phyloP scores from a whole-genome alignment of 1,140 invertebrate species.

The Drosophila guanche region DNA sequence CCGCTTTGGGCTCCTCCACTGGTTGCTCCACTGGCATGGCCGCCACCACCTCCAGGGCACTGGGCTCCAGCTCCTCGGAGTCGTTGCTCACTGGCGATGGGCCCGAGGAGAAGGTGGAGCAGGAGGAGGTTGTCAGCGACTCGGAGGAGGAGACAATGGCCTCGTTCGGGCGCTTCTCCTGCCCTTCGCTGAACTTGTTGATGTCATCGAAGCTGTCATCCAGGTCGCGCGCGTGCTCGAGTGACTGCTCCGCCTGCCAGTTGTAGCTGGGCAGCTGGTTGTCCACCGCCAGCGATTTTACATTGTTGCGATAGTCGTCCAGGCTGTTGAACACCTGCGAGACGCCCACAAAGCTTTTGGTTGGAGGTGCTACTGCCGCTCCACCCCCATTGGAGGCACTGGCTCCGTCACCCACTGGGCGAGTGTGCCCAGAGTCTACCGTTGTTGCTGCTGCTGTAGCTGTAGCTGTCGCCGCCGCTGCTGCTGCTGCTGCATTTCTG shows the following conservation, averaged over 20 bases:
- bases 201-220: slow-evolving; percentile 53
- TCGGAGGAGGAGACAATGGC: slow-evolving; percentile 59
- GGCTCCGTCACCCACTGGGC: slow-evolving; percentile 50
- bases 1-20: neutral
- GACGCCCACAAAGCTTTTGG: slow-evolving; percentile 74
- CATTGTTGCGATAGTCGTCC: slow-evolving; percentile 86
- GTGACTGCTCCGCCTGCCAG: slow-evolving; percentile 25
- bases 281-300: slow-evolving; percentile 72
- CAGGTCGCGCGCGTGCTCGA: neutral
- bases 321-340: slow-evolving; percentile 86
- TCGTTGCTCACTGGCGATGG: slow-evolving; percentile 70
- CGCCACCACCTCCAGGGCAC: slow-evolving; percentile 19
- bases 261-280: slow-evolving; percentile 47
- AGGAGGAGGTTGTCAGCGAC: slow-evolving; percentile 79
- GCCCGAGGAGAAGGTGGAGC: slow-evolving; percentile 80
- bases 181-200: slow-evolving; percentile 66
- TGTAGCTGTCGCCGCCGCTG: slow-evolving; percentile 82
- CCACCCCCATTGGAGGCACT: slow-evolving; percentile 19
- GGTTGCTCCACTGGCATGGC: neutral
- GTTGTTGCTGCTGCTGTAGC: slow-evolving; percentile 7
- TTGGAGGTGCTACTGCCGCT: slow-evolving; percentile 16
- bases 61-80: slow-evolving; percentile 58
- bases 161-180: slow-evolving; percentile 27
- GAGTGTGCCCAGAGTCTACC: slow-evolving; percentile 2
- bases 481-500: slow-evolving; percentile 84